Percentiles rank a stretch among this genome's conserved stretches.
These are phyloP conservation scores for Amphibalanus amphitrite DNA, from an alignment of 1,140 invertebrate genomes.

Conservation along the genomic window DNA sequence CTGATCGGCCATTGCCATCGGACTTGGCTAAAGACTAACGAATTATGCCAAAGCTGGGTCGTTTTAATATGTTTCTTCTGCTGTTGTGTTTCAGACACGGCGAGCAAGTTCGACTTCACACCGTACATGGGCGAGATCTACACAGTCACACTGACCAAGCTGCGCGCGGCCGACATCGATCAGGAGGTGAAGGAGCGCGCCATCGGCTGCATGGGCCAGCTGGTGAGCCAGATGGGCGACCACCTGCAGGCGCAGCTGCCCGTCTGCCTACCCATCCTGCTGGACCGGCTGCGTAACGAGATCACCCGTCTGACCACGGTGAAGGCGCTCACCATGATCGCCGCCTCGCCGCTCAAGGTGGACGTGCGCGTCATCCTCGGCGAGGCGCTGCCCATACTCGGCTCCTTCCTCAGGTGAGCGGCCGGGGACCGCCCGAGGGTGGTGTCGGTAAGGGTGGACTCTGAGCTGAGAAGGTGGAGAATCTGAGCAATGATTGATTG, in stretches of 20 bases:
- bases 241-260: conserved; percentile 52
- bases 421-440: too few relatives aligned
- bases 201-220: conserved; percentile 92
- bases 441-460: too few relatives aligned
- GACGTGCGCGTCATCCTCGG: conserved; percentile 67
- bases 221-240: conserved; percentile 81
- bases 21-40: too few relatives aligned
- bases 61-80: too few relatives aligned
- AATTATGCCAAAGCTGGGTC: too few relatives aligned
- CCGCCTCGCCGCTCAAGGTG: conserved; percentile 70
- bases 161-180: conserved; percentile 91
- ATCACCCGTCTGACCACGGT: conserved; percentile 91
- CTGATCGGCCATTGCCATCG: too few relatives aligned
- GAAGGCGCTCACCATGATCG: conserved; percentile 85
- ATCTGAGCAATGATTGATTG: too few relatives aligned
- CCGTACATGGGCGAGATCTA: conserved; percentile 67
- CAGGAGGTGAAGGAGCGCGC: conserved; percentile 97
- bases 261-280: conserved; percentile 76
- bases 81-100: too few relatives aligned
- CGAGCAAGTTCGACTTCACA: conserved; percentile 45
- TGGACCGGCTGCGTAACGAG: conserved; percentile 87
- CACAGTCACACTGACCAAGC: conserved; percentile 55
- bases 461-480: too few relatives aligned
- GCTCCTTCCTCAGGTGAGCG: conserved; percentile 51
- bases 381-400: conserved; percentile 77